Conservation (phyloP, 2,797 vertebrate genomes). For the Simalia tracyae region DNA sequence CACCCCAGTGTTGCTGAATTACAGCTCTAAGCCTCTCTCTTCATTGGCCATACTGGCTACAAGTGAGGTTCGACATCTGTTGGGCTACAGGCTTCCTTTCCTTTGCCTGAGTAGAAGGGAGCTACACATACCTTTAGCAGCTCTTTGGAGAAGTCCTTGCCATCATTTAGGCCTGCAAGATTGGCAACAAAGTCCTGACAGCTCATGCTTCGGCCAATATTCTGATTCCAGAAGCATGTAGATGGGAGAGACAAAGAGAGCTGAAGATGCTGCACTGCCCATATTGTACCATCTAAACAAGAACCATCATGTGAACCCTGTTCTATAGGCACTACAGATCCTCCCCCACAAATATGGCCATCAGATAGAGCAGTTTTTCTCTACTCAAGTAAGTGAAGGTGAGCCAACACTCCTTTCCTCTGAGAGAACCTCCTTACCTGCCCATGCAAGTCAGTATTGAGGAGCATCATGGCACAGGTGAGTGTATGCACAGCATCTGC, state of each 20-base stretch:
- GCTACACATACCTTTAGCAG: conserved; percentile 80
- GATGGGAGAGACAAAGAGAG: neutral
- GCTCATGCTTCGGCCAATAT: conserved; percentile 88
- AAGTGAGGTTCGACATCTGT: neutral
- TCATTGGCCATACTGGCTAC: neutral
- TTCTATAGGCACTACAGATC: accelerated
- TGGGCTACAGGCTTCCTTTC: neutral
- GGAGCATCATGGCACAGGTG: conserved; percentile 92
- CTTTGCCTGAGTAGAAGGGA: neutral
- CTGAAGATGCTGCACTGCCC: neutral
- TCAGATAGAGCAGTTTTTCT: neutral
- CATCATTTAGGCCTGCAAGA: conserved; percentile 84
- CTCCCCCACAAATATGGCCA: neutral
- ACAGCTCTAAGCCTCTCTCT: neutral
- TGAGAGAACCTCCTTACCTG: conserved; percentile 53
- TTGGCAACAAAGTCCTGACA: conserved; percentile 85
- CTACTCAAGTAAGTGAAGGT: no score
- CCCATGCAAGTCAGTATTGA: conserved; percentile 90
- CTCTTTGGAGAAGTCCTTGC: conserved; percentile 82
- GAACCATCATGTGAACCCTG: neutral
- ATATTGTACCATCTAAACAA: neutral
- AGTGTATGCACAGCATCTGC: conserved; percentile 83
- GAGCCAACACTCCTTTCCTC: neutral
- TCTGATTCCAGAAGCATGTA: conserved; percentile 66
- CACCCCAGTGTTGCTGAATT: neutral